Evolutionary conservation across 1,140 invertebrate species (phyloP), one percentile per base, ranked within the genome.

Genomic region (Monochamus saltuarius): DNA sequence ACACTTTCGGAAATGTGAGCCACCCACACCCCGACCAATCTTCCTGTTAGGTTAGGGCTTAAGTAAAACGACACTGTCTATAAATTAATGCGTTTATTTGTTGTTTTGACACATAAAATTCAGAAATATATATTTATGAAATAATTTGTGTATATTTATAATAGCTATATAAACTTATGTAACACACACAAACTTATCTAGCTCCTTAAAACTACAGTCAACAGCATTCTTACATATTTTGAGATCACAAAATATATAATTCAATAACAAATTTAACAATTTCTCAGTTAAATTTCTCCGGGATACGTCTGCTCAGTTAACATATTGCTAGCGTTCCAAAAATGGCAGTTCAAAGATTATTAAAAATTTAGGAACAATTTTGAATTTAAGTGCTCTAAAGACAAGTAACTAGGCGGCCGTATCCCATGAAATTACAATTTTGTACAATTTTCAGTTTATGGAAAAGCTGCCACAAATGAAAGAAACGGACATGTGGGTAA

Each of bases 241-340:
- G 72, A 74, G 72, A 74, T 74, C 72, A 74, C 72, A 73, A 73
- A 74, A 74, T 73, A 71, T 73, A 73, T 73, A 73, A 65, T 68
- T 71, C 62, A 68, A 70, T 72, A 73, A 74, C 71, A 74, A 74
- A 73, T 72, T 70, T 62, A 73, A 73, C 71, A 73, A 70, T 72
- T 67, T 65, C 47, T 51, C 13, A 14, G 29, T 47, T 35, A 34
- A 22, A 22, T 56, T 55, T 61, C 36, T n/a, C 38, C n/a, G 49
- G 40, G 51, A 39, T 57, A 57, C 50, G 45, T 46, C 46, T 49
- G 56, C 29, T 19, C 38, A 34, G 14, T 40, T 52, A 56, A 22
- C 17, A 64, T 68, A 67, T 68, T 69, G 65, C 62, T 69, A 67
- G 53, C 55, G 59, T 61, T 65, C 62, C 59, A 69, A 66, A 67